These are phyloP conservation scores for Orthosia gothica DNA, from an alignment of 2,888 invertebrate genomes.

Conservation along the genomic window DNA sequence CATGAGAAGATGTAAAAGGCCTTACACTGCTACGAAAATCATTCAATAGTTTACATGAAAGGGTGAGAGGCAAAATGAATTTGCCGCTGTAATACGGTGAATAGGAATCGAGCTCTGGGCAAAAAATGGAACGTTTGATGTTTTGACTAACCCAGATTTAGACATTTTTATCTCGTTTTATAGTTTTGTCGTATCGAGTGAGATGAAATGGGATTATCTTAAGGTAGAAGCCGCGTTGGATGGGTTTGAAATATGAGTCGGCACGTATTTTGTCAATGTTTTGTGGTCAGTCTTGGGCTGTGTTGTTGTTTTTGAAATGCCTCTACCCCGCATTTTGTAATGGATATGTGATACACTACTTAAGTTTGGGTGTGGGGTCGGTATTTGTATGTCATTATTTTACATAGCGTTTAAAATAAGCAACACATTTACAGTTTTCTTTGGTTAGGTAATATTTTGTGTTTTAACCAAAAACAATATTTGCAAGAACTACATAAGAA, in stretches of 20 bases:
- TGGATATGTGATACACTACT: conserved; percentile 1
- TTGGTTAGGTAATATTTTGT: too few relatives aligned
- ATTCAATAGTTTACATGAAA: conserved; percentile 31
- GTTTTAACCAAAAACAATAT: too few relatives aligned
- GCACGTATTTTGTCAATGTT: conserved; percentile 28
- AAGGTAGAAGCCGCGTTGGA: conserved; percentile 4
- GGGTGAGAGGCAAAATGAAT: conserved; percentile 41
- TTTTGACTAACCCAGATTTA: conserved; percentile 34
- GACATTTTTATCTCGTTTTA: conserved; percentile 9
- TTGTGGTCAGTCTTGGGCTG: conserved; percentile 9
- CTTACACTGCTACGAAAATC: conserved; percentile 27
- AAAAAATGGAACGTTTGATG: conserved; percentile 49
- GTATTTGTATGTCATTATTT: too few relatives aligned
- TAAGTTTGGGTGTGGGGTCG: neutral
- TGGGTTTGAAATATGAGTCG: conserved; percentile 1
- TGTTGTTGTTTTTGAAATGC: conserved; percentile 13
- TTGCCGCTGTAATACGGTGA: conserved; percentile 30
- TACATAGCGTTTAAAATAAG: too few relatives aligned
- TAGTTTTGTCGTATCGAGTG: conserved; percentile 4
- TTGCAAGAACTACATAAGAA: too few relatives aligned
- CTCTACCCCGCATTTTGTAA: neutral
- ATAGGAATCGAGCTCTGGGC: conserved; percentile 28
- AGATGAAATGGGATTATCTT: conserved; percentile 36
- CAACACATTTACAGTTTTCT: too few relatives aligned
- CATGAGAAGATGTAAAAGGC: conserved; percentile 37